Evolutionary conservation across 2,888 invertebrate species (phyloP), one percentile per base, ranked within the genome.

Genomic region (Liopterus haemorrhoidalis): DNA sequence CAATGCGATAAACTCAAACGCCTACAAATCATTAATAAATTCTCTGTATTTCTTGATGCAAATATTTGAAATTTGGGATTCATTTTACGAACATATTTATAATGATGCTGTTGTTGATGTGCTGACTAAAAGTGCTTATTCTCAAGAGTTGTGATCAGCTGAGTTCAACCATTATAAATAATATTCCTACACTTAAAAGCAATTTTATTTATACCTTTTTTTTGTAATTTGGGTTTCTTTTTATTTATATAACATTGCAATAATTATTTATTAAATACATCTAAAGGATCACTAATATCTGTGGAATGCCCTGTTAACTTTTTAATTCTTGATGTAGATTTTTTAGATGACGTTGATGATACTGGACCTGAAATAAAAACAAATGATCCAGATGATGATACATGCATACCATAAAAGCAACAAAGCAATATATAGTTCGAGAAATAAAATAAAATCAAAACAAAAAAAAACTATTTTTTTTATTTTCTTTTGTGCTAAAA

Each of bases 211-310:
- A n/a, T n/a, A n/a, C n/a, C n/a, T n/a, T n/a, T n/a, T n/a, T n/a
- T n/a, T n/a, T n/a, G n/a, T n/a, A n/a, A n/a, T n/a, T n/a, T n/a
- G n/a, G n/a, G n/a, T n/a, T 25, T 44, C 36, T 28, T 27, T 27
- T 12, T 20, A 27, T 36, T 20, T 35, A 35, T 35, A 20, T 19
- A 35, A n/a, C 8, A 33, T 16, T 33, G 39, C 37, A 45, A 25
- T 14, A 14, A 38, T 44, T 22, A 45, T 24, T 45, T 45, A 18
- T 38, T 44, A 24, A 44, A 25, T 15, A 38, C 44, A 16, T 38
- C 32, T 11, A 45, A 32, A 5, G 45, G 45, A 25, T 45, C 45
- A 14, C 25, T 33, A 24, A 45, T 39, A 30, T 45, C 33, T 32
- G 18, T 22, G 11, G 33, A 15, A 20, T 39, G 39, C 5, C 20